Conservation (phyloP, 1,140 invertebrate species). For the Aradophagus sp. region DNA sequence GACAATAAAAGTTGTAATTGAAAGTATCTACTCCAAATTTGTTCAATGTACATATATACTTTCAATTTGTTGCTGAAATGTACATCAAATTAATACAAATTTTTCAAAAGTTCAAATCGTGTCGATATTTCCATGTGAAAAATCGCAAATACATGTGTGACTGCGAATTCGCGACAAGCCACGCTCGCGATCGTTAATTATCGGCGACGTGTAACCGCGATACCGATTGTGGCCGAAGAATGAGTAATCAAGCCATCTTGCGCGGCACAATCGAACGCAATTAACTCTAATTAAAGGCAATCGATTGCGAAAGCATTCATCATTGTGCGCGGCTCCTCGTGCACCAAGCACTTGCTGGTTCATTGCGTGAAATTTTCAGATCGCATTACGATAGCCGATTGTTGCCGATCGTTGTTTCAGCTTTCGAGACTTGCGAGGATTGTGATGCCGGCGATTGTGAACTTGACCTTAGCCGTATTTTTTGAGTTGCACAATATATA, state of each 20-base stretch:
- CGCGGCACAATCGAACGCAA: conserved; percentile 62
- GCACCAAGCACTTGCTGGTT: conserved; percentile 29
- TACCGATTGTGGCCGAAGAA: conserved; percentile 60
- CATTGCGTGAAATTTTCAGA: conserved; percentile 47
- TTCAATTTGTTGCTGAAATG: too few species aligned
- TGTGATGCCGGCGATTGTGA: too few species aligned
- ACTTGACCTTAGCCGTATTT: too few species aligned
- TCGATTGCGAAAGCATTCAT: conserved; percentile 43
- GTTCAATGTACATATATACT: too few species aligned
- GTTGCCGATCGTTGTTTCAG: conserved; percentile 40
- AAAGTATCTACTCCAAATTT: too few species aligned
- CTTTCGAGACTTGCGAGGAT: conserved; percentile 11
- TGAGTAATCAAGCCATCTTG: conserved; percentile 57
- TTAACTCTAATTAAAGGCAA: conserved; percentile 67
- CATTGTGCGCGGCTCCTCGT: conserved; percentile 17
- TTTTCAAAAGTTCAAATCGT: too few species aligned
- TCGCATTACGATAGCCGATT: conserved; percentile 45
- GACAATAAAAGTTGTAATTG: too few species aligned
- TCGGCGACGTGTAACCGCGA: conserved; percentile 47
- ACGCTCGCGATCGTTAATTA: conserved; percentile 33
- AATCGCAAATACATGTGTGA: too few species aligned
- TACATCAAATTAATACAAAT: too few species aligned
- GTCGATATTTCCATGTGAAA: too few species aligned
- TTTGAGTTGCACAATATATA: too few species aligned
- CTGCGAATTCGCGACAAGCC: too few species aligned